A percentile compares a stretch with the other conserved stretches of the same genome.
These are phyloP conservation scores for Hemibagrus guttatus DNA, from an alignment of 2,797 vertebrate genomes.

Conservation along the genomic window DNA sequence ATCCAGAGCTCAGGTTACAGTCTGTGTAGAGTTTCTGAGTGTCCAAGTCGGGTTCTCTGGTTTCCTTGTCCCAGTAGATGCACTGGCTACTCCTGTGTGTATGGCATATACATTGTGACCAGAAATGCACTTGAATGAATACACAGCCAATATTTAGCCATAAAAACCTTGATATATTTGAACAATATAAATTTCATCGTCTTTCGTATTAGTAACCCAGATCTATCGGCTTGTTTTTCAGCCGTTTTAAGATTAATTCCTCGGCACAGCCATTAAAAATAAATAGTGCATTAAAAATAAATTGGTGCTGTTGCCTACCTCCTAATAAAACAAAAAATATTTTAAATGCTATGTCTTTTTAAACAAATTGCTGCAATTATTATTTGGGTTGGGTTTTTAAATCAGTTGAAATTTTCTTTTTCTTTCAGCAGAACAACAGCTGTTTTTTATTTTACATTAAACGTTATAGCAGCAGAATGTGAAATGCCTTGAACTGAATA, in stretches of 20 bases:
- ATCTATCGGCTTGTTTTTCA: not conserved
- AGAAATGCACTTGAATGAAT: not conserved
- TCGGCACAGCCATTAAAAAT: not conserved
- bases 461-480: no score
- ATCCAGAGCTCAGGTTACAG: not conserved
- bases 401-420: not conserved
- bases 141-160: not conserved
- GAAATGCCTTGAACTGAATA: not conserved
- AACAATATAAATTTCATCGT: not conserved
- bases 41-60: no score
- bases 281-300: not conserved
- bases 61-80: not conserved
- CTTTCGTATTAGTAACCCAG: not conserved
- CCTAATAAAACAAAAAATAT: not conserved
- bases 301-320: not conserved
- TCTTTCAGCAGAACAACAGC: not conserved
- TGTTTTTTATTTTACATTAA: not conserved
- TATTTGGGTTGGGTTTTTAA: not conserved
- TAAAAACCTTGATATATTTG: not conserved
- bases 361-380: not conserved
- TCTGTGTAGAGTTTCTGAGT: not conserved
- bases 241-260: not conserved
- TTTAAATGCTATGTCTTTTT: not conserved
- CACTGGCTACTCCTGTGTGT: not conserved
- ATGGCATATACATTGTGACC: not conserved